phyloP scores from a whole-genome alignment of 2,113 vertebrate species.

The Xenus cinereus region DNA sequence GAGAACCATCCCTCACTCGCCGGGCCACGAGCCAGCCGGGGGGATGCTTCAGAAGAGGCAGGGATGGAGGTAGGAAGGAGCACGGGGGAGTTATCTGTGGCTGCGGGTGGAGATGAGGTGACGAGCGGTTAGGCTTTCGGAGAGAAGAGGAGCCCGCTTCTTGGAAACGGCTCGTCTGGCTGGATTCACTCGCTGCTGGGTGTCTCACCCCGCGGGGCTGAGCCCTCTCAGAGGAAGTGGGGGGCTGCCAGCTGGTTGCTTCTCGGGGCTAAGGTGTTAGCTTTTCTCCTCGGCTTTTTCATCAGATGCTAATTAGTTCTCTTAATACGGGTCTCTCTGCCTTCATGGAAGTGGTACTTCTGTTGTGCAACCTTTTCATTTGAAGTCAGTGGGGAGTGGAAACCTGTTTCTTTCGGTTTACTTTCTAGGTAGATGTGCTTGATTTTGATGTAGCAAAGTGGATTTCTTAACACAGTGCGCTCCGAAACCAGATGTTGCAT shows the following conservation, averaged over 20 bases:
- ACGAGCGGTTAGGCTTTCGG: conserved; percentile 58
- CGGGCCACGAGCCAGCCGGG: not conserved
- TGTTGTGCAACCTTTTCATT: not conserved
- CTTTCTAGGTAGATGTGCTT: conserved; percentile 10
- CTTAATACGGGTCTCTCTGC: not conserved
- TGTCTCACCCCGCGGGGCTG: not conserved
- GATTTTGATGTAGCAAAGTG: not conserved
- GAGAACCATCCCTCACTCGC: not conserved
- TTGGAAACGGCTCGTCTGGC: conserved; percentile 69
- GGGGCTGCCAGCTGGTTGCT: conserved; percentile 56
- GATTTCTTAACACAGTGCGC: not conserved
- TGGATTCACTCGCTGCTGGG: conserved; percentile 61
- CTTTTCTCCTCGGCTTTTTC: not conserved
- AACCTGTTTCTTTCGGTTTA: conserved; percentile 21
- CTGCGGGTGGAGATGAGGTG: not conserved
- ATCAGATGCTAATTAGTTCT: not conserved
- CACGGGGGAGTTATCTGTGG: not conserved
- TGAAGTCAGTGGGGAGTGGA: not conserved
- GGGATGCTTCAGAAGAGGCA: not conserved
- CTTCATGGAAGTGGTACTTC: conserved; percentile 7
- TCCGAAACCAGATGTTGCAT: not conserved
- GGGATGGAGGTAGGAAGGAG: not conserved
- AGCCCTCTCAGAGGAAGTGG: conserved; percentile 75
- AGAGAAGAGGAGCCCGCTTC: conserved; percentile 45
- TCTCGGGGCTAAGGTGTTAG: conserved; percentile 35